Conservation (phyloP, 2,888 invertebrate species). For the Mythimna albipuncta region DNA sequence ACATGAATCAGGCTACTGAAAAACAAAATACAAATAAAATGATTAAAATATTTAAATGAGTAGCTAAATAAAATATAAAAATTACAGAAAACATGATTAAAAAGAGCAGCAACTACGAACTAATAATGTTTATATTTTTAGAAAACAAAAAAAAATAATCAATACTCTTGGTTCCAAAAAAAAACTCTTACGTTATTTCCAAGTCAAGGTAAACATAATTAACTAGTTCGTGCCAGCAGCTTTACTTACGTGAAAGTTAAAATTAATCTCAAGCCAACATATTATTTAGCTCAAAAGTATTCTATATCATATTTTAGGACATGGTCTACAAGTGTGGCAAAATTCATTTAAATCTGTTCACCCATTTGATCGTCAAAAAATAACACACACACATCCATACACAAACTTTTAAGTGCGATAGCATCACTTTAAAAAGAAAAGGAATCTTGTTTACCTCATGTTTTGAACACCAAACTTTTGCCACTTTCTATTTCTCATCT, state of each 20-base stretch:
- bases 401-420: slow-evolving; percentile 3
- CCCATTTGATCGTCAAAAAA: too few species aligned
- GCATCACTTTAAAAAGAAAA: slow-evolving; percentile 27
- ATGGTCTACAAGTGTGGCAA: too few species aligned
- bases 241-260: too few species aligned
- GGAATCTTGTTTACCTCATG: slow-evolving; percentile 37
- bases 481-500: slow-evolving; percentile 33
- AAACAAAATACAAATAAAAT: background rate
- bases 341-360: too few species aligned
- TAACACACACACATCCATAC: too few species aligned
- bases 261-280: too few species aligned
- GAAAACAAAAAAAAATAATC: background rate
- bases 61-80: too few species aligned
- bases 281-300: too few species aligned
- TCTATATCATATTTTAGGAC: too few species aligned
- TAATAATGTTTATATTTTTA: background rate
- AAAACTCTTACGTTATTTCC: background rate
- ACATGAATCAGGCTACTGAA: too few species aligned
- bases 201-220: slow-evolving; percentile 18
- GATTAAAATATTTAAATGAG: background rate
- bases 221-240: too few species aligned
- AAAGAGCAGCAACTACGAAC: background rate
- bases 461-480: slow-evolving; percentile 37
- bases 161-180: background rate
- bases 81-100: background rate